Percentiles rank a stretch among this genome's conserved stretches.
phyloP scores from a whole-genome alignment of 2,113 vertebrate species.

The Speoplatyrhinus poulsoni region DNA sequence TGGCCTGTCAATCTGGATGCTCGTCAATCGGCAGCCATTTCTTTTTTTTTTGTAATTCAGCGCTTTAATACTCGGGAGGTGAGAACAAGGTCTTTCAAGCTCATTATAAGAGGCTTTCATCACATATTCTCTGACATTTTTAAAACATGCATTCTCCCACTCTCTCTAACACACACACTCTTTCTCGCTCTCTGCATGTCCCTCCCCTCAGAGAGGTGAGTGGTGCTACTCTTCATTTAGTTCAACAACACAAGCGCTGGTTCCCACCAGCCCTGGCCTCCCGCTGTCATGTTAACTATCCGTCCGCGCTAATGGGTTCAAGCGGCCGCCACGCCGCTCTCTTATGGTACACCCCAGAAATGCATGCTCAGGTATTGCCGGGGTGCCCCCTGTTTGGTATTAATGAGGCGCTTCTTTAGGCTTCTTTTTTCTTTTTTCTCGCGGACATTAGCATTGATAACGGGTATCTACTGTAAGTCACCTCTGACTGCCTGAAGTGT shows the following conservation, averaged over 20 bases:
- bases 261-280: slow-evolving; percentile 31
- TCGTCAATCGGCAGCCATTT: slow-evolving; percentile 38
- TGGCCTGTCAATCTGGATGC: slow-evolving; percentile 55
- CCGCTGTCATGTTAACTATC: not conserved
- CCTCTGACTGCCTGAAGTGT: slow-evolving; percentile 52
- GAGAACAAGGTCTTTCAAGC: slow-evolving; percentile 71
- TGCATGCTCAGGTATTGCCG: not conserved
- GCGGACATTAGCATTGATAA: slow-evolving; percentile 52
- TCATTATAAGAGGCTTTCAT: slow-evolving; percentile 77
- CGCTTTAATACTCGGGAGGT: slow-evolving; percentile 73
- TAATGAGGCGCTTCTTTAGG: slow-evolving; percentile 43
- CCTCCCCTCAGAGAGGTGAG: slow-evolving; percentile 10
- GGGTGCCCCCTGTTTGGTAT: slow-evolving; percentile 10
- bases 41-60: slow-evolving; percentile 46
- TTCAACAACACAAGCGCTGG: slow-evolving; percentile 59
- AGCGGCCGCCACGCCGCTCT: too few relatives aligned
- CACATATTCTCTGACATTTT: slow-evolving; percentile 69
- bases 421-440: not conserved
- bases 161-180: slow-evolving; percentile 4
- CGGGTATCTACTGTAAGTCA: slow-evolving; percentile 53
- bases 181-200: not conserved
- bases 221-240: slow-evolving; percentile 62
- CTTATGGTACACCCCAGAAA: too few relatives aligned
- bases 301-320: not conserved
- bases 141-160: slow-evolving; percentile 61